Evolutionary conservation across 2,797 vertebrate species (phyloP), one percentile per base, ranked within the genome.

Genomic region (Crocidura indochinensis): DNA sequence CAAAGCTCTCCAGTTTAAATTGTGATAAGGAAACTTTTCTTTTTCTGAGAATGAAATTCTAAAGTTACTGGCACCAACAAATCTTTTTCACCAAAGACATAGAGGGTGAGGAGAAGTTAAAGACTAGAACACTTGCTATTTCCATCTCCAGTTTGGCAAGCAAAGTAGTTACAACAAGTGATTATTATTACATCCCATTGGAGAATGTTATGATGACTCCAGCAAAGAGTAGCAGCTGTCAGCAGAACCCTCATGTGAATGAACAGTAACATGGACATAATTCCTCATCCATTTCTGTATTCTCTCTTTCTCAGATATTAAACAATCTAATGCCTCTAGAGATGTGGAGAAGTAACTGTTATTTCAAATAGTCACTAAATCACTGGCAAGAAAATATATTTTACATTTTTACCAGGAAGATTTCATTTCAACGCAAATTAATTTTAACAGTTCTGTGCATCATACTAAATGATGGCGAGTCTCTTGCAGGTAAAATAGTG

Each of bases 11-110:
- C 38, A 84, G 56, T 85, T 62, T 73, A 78, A 68, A 81, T 8
- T 14, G 64, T 24, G 27, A n/a, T 60, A 60, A 60, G 56, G 22
- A 20, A 44, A 27, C 8, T 11, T 60, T 82, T 53, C 46, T 15
- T 62, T 53, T 87, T 84, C 46, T 68, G 20, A 81, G 75, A 78
- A 67, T 79, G 67, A 80, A 72, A 26, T 44, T 47, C 17, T 68
- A 38, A 47, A 65, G 56, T 22, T 60, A 60, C 56, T 60, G 20
- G 19, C 15, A 60, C 6, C 22, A 20, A 60, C 19, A 60, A 60
- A 60, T 60, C 56, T 60, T 53, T 53, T 60, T 17, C 19, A 17
- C 22, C 6, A 60, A 60, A 60, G 56, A 19, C 56, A 15, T 20
- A 60, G 19, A 60, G 19, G 56, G 56, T 60, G 56, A 60, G 4